Conservation (phyloP, 2,888 invertebrate genomes). For the Chrysolina americana region DNA sequence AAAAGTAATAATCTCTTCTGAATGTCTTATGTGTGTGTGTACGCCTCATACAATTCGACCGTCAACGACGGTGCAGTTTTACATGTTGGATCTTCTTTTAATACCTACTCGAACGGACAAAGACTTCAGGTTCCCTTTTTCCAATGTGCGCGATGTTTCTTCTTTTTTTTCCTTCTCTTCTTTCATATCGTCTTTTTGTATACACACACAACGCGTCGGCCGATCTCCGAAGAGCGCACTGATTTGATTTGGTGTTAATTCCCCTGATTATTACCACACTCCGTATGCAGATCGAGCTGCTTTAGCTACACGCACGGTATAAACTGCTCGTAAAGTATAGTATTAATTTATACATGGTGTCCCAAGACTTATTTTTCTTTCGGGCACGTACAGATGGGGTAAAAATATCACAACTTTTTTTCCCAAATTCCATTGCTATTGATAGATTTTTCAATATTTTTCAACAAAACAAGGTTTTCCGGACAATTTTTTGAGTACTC, state of each 20-base stretch:
- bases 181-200: constrained; percentile 12
- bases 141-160: constrained; percentile 30
- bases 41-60: constrained; percentile 11
- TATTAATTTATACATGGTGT: too few relatives aligned
- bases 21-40: constrained; percentile 32
- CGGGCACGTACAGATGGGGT: too few relatives aligned
- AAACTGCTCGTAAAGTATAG: too few relatives aligned
- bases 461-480: too few relatives aligned
- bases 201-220: background rate
- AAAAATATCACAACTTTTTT: too few relatives aligned
- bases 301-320: background rate
- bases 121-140: constrained; percentile 34
- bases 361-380: too few relatives aligned
- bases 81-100: constrained; percentile 30
- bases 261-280: background rate
- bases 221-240: background rate
- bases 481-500: too few relatives aligned
- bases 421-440: too few relatives aligned
- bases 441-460: too few relatives aligned
- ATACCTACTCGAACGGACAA: constrained; percentile 43
- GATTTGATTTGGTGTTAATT: constrained; percentile 8
- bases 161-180: constrained; percentile 29
- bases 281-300: background rate
- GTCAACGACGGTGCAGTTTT: constrained; percentile 1
- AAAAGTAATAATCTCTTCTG: constrained; percentile 55